A percentile compares a stretch with the other conserved stretches of the same genome.
Conservation (phyloP, 2,888 invertebrate species). For the Meteorus colon region DNA sequence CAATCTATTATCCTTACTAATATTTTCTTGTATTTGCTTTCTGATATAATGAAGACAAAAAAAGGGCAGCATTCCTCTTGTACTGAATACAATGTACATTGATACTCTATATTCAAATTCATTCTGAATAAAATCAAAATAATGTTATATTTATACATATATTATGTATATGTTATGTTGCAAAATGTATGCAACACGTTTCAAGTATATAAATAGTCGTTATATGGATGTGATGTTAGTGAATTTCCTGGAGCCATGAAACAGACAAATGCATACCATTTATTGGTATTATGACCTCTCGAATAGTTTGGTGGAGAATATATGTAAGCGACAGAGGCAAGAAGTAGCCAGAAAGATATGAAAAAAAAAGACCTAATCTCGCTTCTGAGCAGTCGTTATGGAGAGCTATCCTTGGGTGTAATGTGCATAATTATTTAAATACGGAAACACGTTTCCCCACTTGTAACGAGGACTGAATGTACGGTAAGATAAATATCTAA, state of each 20-base stretch:
- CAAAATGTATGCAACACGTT: constrained; percentile 7
- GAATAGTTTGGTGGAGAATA: constrained; percentile 19
- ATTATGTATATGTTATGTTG: background rate
- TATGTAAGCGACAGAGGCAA: constrained; percentile 14
- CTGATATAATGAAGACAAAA: no score
- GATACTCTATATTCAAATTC: background rate
- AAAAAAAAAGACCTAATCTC: constrained; percentile 47
- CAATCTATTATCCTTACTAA: no score
- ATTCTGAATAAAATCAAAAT: constrained; percentile 1
- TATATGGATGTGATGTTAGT: constrained; percentile 17
- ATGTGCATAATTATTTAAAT: constrained; percentile 56
- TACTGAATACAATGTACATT: background rate
- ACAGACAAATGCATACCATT: constrained; percentile 39
- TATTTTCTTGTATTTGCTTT: no score
- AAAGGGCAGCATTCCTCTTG: no score
- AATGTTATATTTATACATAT: constrained; percentile 6
- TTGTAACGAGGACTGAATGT: constrained; percentile 50
- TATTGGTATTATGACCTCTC: constrained; percentile 29
- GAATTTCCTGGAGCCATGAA: constrained; percentile 39
- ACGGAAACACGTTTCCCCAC: constrained; percentile 55
- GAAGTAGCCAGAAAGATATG: constrained; percentile 24
- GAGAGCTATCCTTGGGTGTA: constrained; percentile 42
- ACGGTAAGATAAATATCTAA: constrained; percentile 54
- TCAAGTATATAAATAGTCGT: background rate
- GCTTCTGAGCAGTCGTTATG: constrained; percentile 46